A percentile compares a stretch with the other conserved stretches of the same genome.
Conservation (phyloP, 2,113 vertebrate genomes). For the Cariama cristata region DNA sequence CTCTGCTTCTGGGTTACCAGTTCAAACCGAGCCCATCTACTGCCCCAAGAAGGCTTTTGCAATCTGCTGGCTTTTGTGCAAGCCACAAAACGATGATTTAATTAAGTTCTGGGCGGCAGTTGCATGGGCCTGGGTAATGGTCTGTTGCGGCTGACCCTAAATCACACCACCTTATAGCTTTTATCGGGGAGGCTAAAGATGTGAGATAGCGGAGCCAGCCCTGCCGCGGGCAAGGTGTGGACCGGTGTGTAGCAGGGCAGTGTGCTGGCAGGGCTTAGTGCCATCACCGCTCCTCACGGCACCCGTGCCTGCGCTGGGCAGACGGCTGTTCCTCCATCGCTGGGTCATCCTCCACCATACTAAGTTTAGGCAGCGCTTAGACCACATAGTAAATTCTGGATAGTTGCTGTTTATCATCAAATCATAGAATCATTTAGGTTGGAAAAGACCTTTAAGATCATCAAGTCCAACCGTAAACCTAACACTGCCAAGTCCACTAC, state of each 20-base stretch:
- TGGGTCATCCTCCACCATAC: accelerated
- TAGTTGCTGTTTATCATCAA: background rate
- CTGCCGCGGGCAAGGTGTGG: accelerated
- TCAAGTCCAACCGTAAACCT: accelerated
- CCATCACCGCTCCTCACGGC: accelerated
- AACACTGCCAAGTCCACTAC: background rate
- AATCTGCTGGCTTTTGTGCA: background rate
- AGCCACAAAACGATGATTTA: background rate
- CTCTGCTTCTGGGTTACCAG: background rate
- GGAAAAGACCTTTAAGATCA: background rate
- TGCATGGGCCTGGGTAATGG: background rate
- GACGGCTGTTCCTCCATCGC: accelerated
- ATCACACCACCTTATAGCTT: background rate
- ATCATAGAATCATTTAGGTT: background rate
- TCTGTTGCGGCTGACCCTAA: conserved; percentile 13
- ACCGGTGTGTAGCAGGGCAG: background rate
- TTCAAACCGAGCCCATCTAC: conserved; percentile 6
- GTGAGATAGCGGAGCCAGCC: background rate
- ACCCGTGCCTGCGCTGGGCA: background rate
- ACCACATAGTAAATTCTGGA: accelerated
- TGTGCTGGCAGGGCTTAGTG: background rate
- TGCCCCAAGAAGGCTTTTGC: background rate
- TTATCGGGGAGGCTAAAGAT: background rate
- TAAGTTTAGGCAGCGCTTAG: background rate
- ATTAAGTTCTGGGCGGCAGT: background rate